Evolutionary conservation across 92 coral and sea anemone species (phyloP).

Genomic region (Anthopleura xanthogrammica): DNA sequence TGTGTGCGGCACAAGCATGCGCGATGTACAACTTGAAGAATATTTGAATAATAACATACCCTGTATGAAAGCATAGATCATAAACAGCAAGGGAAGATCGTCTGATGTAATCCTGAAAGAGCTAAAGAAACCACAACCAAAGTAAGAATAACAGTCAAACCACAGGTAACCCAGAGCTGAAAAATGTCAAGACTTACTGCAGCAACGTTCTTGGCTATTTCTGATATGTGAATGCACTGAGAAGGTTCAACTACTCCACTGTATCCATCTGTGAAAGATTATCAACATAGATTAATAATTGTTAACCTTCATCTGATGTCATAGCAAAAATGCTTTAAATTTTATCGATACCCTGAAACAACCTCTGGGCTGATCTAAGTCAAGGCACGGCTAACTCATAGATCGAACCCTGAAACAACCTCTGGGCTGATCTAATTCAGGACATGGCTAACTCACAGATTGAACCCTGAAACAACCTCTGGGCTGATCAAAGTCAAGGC

Average conservation of each 20-base stretch:
- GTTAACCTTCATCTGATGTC: neutral
- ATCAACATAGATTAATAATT: too few species aligned
- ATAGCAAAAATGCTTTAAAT: too few species aligned
- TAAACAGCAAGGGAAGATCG: slow-evolving; percentile 70
- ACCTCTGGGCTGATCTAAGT: too few species aligned
- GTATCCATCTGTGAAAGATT: slow-evolving; percentile 68
- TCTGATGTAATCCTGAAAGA: slow-evolving; percentile 77
- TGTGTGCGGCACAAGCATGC: too few species aligned
- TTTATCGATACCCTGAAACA: too few species aligned
- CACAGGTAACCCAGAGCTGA: neutral
- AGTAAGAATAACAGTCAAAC: neutral
- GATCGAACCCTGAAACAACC: too few species aligned
- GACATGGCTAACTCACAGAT: too few species aligned
- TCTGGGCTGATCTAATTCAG: too few species aligned
- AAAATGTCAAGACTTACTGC: slow-evolving; percentile 4
- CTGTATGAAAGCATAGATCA: slow-evolving; percentile 84
- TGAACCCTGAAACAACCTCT: too few species aligned
- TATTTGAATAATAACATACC: slow-evolving; percentile 46
- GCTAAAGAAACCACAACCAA: slow-evolving; percentile 28
- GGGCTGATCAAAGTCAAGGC: too few species aligned
- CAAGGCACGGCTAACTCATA: too few species aligned
- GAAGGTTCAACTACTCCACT: slow-evolving; percentile 91
- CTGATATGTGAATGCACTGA: slow-evolving; percentile 86
- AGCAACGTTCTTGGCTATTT: slow-evolving; percentile 73
- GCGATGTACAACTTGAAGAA: too few species aligned